A percentile compares a stretch with the other conserved stretches of the same genome.
Evolutionary conservation across 2,888 invertebrate genomes (phyloP).

Genomic region (Steinernema scapterisci): DNA sequence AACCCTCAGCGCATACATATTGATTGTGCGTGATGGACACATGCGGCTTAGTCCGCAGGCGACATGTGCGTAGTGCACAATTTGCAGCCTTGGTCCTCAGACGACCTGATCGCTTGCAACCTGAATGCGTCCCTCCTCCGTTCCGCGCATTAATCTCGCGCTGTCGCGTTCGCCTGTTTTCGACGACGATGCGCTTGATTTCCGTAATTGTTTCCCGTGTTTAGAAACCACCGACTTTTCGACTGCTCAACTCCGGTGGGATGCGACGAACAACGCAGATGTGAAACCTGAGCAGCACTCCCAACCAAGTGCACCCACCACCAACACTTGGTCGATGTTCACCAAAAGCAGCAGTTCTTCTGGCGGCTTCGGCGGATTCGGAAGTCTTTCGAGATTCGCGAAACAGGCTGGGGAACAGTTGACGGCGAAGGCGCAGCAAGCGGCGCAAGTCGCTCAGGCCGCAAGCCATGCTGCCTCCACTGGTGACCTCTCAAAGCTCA

Average conservation of each 20-base stretch:
- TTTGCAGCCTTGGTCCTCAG: slow-evolving; percentile 12
- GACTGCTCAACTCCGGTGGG: neutral
- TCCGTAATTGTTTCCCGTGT: neutral
- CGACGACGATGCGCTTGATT: neutral
- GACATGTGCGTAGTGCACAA: slow-evolving; percentile 12
- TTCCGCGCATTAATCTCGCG: neutral
- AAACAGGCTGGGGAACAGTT: slow-evolving; percentile 62
- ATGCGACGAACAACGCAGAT: slow-evolving; percentile 4
- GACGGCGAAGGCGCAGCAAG: slow-evolving; percentile 53
- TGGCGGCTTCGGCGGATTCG: slow-evolving; percentile 54
- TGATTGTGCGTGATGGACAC: slow-evolving; percentile 30
- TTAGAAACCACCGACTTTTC: slow-evolving; percentile 18
- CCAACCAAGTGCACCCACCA: slow-evolving; percentile 23
- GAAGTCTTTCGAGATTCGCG: slow-evolving; percentile 62
- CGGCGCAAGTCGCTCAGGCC: slow-evolving; percentile 44
- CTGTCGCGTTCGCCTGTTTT: neutral
- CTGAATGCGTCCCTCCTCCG: too few relatives aligned
- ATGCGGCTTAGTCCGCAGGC: slow-evolving; percentile 29
- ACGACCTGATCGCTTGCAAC: slow-evolving; percentile 1
- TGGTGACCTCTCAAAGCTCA: slow-evolving; percentile 36
- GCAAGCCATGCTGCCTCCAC: slow-evolving; percentile 41
- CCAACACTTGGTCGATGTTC: slow-evolving; percentile 35
- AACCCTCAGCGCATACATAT: slow-evolving; percentile 32
- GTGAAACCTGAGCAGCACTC: neutral
- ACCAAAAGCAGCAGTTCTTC: slow-evolving; percentile 26